These are phyloP conservation scores for Parazoanthus darwini DNA, from an alignment of 92 coral and sea anemone species.

Conservation along the genomic window DNA sequence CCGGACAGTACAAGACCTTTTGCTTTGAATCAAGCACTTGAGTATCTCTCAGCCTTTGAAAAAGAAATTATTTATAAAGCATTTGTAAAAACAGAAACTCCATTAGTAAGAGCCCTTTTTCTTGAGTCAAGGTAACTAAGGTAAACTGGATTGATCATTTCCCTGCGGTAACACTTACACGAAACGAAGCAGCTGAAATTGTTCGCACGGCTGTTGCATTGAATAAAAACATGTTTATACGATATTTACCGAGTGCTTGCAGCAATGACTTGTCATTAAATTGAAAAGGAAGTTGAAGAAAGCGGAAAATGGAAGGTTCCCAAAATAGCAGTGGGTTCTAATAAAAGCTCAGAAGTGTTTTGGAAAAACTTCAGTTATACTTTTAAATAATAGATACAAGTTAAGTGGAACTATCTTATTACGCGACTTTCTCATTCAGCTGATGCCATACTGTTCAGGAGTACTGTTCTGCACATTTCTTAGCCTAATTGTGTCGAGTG, in stretches of 20 bases:
- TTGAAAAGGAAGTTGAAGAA: neutral
- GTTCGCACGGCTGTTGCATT: neutral
- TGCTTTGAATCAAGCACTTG: slow-evolving; percentile 9
- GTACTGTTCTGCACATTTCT: slow-evolving; percentile 44
- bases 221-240: neutral
- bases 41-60: neutral
- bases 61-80: neutral
- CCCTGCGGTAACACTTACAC: neutral
- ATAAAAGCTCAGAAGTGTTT: neutral
- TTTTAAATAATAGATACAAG: neutral
- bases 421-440: neutral
- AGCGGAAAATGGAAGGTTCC: slow-evolving; percentile 13
- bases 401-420: neutral
- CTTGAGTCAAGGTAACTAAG: neutral
- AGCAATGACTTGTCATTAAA: neutral
- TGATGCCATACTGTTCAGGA: slow-evolving; percentile 1
- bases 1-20: neutral
- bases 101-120: neutral
- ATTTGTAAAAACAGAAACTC: slow-evolving; percentile 16
- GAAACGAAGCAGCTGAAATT: neutral
- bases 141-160: neutral
- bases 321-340: slow-evolving; percentile 6
- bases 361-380: neutral
- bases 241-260: neutral
- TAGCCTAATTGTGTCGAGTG: neutral